A percentile compares a stretch with the other conserved stretches of the same genome.
Conservation (phyloP, 53 echinoderm and acorn worm species). For the Holothuria leucospilota region DNA sequence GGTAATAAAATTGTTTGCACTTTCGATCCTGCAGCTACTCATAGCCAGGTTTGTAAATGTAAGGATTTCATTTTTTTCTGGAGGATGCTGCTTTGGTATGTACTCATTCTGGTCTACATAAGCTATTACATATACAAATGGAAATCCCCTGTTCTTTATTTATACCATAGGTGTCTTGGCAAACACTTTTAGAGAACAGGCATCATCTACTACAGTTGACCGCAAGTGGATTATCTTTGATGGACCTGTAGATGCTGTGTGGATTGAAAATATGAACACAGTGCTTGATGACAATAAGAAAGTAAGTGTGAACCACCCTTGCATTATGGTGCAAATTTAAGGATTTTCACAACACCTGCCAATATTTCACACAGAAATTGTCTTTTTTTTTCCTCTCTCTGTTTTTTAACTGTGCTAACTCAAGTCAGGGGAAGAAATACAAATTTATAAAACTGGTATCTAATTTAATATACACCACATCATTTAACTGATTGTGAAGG, state of each 20-base stretch:
- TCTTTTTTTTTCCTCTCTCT: background rate
- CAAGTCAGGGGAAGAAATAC: background rate
- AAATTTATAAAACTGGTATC: too few species aligned
- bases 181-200: constrained; percentile 93
- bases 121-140: too few species aligned
- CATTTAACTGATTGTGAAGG: too few species aligned
- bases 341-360: background rate
- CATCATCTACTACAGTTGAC: constrained; percentile 84
- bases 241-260: constrained; percentile 96
- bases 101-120: too few species aligned
- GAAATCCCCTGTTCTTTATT: too few species aligned
- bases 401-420: background rate
- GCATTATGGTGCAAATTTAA: background rate
- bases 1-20: too few species aligned
- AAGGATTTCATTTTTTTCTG: too few species aligned
- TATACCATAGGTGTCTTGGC: constrained; percentile 77
- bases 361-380: too few species aligned
- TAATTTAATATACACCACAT: too few species aligned
- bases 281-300: constrained; percentile 96
- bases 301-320: constrained; percentile 28
- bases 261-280: constrained; percentile 99
- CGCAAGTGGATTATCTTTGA: constrained; percentile 97
- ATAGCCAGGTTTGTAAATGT: too few species aligned
- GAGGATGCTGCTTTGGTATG: too few species aligned
- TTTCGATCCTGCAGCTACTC: background rate